Evolutionary conservation across 1,140 invertebrate species (phyloP).

Genomic region (Lasioglossum albipes): DNA sequence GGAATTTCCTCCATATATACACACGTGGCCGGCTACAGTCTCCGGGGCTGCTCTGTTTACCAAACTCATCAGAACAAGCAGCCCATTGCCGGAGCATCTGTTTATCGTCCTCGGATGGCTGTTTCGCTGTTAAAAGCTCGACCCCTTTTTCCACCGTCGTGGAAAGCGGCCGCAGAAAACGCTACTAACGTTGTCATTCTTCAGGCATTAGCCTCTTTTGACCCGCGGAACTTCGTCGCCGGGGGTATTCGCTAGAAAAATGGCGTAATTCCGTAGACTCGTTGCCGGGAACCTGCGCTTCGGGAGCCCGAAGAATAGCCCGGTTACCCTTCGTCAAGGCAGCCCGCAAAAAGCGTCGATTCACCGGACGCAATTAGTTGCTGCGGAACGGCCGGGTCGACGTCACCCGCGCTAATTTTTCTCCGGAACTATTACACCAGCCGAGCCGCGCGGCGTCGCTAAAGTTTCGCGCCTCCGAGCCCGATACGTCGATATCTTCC

Average conservation of each 20-base stretch:
- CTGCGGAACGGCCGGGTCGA: not conserved
- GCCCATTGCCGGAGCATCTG: not conserved
- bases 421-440: conserved; percentile 19
- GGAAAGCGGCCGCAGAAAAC: conserved; percentile 9
- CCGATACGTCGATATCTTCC: conserved; percentile 52
- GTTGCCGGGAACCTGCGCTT: not conserved
- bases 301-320: not conserved
- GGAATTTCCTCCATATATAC: no score
- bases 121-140: conserved; percentile 23
- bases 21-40: not conserved
- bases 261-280: not conserved
- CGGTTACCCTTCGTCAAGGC: not conserved
- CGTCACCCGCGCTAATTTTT: conserved; percentile 20
- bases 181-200: not conserved
- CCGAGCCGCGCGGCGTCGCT: conserved; percentile 16
- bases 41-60: not conserved
- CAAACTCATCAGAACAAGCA: not conserved
- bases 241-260: conserved; percentile 12
- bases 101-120: not conserved
- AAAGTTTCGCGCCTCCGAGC: conserved; percentile 57
- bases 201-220: conserved; percentile 18
- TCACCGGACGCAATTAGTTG: conserved; percentile 37
- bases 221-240: conserved; percentile 17
- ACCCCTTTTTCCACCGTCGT: conserved; percentile 18
- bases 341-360: not conserved